A percentile compares a stretch with the other conserved stretches of the same genome.
phyloP scores from a whole-genome alignment of 2,113 vertebrate genomes.

The Anarhynchus alexandrinus region DNA sequence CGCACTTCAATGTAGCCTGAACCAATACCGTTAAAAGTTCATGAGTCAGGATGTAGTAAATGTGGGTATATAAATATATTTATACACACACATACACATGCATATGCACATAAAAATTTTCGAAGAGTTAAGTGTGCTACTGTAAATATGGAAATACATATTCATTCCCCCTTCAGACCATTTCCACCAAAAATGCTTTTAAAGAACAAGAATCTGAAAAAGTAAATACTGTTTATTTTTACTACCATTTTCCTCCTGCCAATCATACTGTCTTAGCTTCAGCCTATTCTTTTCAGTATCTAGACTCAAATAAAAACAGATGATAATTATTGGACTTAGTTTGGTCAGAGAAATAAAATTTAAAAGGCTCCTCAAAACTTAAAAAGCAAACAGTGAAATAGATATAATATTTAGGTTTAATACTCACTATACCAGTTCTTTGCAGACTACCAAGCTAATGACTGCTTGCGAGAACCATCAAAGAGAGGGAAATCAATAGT shows the following conservation, averaged over 20 bases:
- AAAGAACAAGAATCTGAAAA: constrained; percentile 28
- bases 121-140: not conserved
- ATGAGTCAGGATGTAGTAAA: not conserved
- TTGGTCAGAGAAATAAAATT: not conserved
- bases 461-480: not conserved
- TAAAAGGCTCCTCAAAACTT: not conserved
- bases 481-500: not conserved
- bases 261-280: constrained; percentile 14
- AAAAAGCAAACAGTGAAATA: not conserved
- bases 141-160: constrained; percentile 10
- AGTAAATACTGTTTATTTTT: constrained; percentile 32
- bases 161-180: not conserved
- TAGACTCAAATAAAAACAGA: constrained; percentile 28
- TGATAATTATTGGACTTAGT: constrained; percentile 1
- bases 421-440: not conserved
- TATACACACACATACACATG: not conserved
- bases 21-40: constrained; percentile 1
- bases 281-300: not conserved
- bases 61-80: not conserved
- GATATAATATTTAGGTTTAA: not conserved
- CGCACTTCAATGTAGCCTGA: not conserved
- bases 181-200: constrained; percentile 19
- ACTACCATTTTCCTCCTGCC: not conserved
- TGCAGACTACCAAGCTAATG: not conserved
- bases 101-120: not conserved